Evolutionary conservation across 2,113 vertebrate genomes (phyloP), one percentile per base, ranked within the genome.

Genomic region (Sylvicapra grimmia): DNA sequence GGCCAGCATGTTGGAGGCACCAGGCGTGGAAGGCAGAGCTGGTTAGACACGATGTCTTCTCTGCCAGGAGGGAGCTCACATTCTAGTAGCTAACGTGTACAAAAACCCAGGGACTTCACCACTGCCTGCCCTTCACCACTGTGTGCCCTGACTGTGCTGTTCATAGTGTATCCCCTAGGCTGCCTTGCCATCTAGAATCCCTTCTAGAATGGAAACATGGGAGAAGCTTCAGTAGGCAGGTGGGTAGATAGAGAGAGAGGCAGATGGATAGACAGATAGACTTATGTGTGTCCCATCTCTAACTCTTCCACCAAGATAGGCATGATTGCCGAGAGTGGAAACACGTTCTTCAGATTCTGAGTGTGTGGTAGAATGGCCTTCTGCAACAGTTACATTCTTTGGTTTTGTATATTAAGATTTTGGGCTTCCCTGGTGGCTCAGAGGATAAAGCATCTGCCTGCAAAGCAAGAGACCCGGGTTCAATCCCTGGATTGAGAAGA

Each of bases 381-480:
- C 47, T 90, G 2, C 59, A 94, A 40, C 27, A 94, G 5, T 36
- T 59, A 40, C 65, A 68, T 89, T 44, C 56, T 94, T 7, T n/a
- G 77, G 25, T 77, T 90, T 85, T 90, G 1, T 86, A 47, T 86
- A 59, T 93, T 90, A 49, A 72, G 44, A 77, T 47, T 90, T 85
- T 79, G 58, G 58, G 25, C 58, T 59, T 59, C 58, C 58, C 58
- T 59, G 58, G 58, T 59, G 25, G 58, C 25, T 59, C 58, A 59
- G 58, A 59, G 25, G 25, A 59, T 59, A 59, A 59, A 27, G 25
- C 10, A 5, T 59, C 58, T 27, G 58, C 58, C 23, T 59, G 58
- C 25, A 59, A 59, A 27, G 58, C 58, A 59, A 59, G 23, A 59
- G 58, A 59, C 58, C 58, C 4, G 58, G 23, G 9, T 59, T 59